A percentile compares a stretch with the other conserved stretches of the same genome.
Evolutionary conservation across 1,140 invertebrate species (phyloP).

Genomic region (Bilobella aurantiaca): DNA sequence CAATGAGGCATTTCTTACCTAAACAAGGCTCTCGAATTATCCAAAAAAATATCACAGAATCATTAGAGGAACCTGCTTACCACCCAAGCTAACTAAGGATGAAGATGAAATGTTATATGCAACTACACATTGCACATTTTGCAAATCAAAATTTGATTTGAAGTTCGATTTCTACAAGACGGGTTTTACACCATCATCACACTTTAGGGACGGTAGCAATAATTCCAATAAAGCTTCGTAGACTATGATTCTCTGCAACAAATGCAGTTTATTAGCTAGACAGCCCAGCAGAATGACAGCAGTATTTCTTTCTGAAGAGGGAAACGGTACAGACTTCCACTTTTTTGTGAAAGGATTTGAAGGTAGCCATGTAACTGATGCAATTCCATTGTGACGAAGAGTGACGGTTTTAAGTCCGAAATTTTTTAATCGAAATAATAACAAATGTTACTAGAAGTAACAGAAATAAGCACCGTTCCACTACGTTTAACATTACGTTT

Average conservation of each 20-base stretch:
- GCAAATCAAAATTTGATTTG: not conserved
- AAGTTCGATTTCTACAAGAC: not conserved
- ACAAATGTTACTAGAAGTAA: too few species aligned
- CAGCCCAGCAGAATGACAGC: not conserved
- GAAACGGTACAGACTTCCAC: not conserved
- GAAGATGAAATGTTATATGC: not conserved
- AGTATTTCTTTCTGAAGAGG: not conserved
- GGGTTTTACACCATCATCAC: not conserved
- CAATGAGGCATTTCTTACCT: not conserved
- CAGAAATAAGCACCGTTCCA: too few species aligned
- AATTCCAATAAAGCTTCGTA: not conserved
- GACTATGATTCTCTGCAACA: not conserved
- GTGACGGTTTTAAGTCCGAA: too few species aligned
- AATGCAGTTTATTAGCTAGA: not conserved
- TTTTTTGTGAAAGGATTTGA: not conserved
- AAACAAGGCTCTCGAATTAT: not conserved
- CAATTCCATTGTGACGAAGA: not conserved
- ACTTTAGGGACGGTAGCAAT: not conserved
- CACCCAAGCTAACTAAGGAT: not conserved
- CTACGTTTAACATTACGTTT: too few species aligned
- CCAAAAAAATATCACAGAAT: not conserved
- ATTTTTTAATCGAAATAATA: too few species aligned
- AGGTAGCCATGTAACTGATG: not conserved
- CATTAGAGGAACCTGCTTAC: not conserved
- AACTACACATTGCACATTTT: not conserved